These are phyloP conservation scores for Proterorhinus semilunaris DNA, from an alignment of 2,113 vertebrate species.

Conservation along the genomic window DNA sequence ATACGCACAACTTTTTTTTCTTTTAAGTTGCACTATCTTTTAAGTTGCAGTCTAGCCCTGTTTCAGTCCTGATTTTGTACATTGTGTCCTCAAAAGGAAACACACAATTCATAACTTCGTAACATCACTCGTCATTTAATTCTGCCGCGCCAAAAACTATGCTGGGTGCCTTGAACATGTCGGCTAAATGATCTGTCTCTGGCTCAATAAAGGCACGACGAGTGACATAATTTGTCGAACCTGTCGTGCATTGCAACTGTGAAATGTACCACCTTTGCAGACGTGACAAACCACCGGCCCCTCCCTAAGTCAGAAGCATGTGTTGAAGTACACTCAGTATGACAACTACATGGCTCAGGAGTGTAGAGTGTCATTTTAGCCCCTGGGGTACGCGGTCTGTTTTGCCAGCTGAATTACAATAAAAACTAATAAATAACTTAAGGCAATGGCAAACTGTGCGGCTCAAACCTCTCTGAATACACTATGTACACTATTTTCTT, in stretches of 20 bases:
- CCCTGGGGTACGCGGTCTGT: neutral
- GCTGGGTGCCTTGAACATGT: neutral
- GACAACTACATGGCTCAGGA: neutral
- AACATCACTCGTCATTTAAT: too few relatives aligned
- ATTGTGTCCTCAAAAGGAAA: too few relatives aligned
- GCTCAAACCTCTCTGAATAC: neutral
- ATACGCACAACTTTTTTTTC: too few relatives aligned
- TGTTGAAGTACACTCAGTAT: neutral
- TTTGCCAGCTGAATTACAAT: neutral
- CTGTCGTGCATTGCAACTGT: neutral
- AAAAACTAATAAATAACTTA: neutral
- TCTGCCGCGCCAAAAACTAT: neutral
- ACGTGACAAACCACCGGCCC: neutral
- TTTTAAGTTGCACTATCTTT: too few relatives aligned
- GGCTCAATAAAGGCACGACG: neutral
- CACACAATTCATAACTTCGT: too few relatives aligned
- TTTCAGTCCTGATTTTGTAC: too few relatives aligned
- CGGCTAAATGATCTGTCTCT: neutral
- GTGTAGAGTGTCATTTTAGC: neutral
- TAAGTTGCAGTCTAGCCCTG: too few relatives aligned
- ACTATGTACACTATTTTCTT: too few relatives aligned
- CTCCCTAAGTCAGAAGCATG: neutral
- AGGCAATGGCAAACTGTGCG: neutral
- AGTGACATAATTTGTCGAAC: neutral
- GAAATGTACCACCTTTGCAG: neutral